Conservation (phyloP, 2,797 vertebrate species). For the Acridotheres tristis region DNA sequence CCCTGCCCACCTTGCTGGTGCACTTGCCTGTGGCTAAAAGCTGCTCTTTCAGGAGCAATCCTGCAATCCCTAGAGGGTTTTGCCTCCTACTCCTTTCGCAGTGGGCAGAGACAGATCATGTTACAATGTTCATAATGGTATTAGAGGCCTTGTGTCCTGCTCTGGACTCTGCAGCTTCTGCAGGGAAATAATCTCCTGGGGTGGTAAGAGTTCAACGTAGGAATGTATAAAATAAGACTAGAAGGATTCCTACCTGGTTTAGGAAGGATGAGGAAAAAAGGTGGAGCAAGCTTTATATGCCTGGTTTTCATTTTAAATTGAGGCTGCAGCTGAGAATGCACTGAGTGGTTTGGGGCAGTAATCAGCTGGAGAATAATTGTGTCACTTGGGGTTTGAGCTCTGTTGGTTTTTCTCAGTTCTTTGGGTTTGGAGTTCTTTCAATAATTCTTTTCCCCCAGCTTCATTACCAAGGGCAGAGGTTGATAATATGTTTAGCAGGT, state of each 20-base stretch:
- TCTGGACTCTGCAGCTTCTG: background rate
- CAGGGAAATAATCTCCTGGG: background rate
- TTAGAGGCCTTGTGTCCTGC: background rate
- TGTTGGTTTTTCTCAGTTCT: background rate
- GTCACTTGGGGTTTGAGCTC: background rate
- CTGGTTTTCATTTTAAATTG: background rate
- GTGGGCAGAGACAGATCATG: accelerated
- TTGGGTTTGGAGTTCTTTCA: background rate
- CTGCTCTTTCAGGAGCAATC: background rate
- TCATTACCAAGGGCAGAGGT: background rate
- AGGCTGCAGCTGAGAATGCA: background rate
- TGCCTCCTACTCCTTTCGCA: background rate
- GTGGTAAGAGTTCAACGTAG: background rate
- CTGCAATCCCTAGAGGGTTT: background rate
- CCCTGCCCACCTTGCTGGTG: background rate
- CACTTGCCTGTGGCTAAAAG: background rate
- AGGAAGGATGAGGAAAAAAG: background rate
- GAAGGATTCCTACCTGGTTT: background rate
- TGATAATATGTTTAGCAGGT: background rate
- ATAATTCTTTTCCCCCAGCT: background rate
- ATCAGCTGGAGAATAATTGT: background rate
- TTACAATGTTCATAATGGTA: background rate
- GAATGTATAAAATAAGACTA: background rate
- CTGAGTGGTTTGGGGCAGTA: background rate
- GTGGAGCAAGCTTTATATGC: background rate